A percentile compares a stretch with the other conserved stretches of the same genome.
Evolutionary conservation across 2,888 invertebrate species (phyloP).

Genomic region (Choristoneura rosaceana): DNA sequence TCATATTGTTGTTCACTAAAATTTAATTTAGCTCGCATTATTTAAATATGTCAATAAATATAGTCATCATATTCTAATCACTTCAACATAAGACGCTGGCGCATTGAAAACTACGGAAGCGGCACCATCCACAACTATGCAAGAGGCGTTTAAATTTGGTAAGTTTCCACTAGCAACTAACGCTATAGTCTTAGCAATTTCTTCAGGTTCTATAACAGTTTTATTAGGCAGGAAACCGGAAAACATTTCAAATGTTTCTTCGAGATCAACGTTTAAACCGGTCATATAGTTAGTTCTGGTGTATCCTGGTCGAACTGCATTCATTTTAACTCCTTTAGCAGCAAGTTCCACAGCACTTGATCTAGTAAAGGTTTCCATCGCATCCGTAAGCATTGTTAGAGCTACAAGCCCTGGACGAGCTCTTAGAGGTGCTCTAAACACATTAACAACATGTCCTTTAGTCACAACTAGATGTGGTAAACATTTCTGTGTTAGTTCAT

Average conservation of each 20-base stretch:
- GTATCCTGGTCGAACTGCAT: conserved; percentile 68
- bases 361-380: conserved; percentile 65
- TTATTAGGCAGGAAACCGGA: conserved; percentile 57
- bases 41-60: no score
- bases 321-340: conserved; percentile 67
- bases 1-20: no score
- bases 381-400: conserved; percentile 61
- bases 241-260: conserved; percentile 57
- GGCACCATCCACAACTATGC: conserved; percentile 60
- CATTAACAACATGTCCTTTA: conserved; percentile 67
- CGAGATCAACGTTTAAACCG: conserved; percentile 63
- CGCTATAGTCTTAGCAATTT: conserved; percentile 65
- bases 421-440: conserved; percentile 56
- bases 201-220: conserved; percentile 64
- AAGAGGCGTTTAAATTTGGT: conserved; percentile 63
- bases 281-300: conserved; percentile 66
- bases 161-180: conserved; percentile 63
- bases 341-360: conserved; percentile 64
- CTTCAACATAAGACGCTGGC: background rate
- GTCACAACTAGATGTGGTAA: conserved; percentile 61
- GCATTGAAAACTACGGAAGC: conserved; percentile 41
- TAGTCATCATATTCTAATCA: background rate
- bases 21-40: no score
- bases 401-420: conserved; percentile 62
- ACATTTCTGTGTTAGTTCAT: conserved; percentile 63